Evolutionary conservation across 2,113 vertebrate genomes (phyloP).

Genomic region (Chloroceryle aenea): DNA sequence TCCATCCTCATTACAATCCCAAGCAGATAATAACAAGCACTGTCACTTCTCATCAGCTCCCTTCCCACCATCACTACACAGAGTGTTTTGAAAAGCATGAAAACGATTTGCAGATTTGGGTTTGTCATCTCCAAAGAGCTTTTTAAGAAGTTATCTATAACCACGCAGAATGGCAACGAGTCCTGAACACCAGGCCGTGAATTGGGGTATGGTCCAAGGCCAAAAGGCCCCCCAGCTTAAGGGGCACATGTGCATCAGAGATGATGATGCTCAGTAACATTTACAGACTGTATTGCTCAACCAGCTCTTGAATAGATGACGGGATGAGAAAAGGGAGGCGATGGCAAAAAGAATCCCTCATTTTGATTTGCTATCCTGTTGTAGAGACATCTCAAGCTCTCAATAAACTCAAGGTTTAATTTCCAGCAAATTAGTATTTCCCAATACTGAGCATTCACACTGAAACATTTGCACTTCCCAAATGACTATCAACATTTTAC

Average conservation of each 20-base stretch:
- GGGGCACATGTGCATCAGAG: not conserved
- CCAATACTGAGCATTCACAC: not conserved
- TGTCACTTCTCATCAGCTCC: not conserved
- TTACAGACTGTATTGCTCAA: not conserved
- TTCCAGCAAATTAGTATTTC: not conserved
- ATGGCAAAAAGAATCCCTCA: not conserved
- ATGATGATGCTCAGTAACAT: not conserved
- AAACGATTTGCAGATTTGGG: too few species aligned
- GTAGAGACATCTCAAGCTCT: not conserved
- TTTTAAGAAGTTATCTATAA: not conserved
- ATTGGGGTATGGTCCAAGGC: accelerated
- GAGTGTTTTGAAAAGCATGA: not conserved
- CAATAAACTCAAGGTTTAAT: not conserved
- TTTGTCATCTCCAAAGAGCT: not conserved
- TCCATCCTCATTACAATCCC: not conserved
- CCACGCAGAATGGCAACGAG: accelerated
- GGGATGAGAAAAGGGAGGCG: not conserved
- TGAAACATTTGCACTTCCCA: not conserved
- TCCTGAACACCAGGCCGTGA: not conserved
- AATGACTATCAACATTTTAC: not conserved
- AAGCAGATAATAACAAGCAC: not conserved
- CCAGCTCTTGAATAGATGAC: not conserved
- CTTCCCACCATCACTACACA: not conserved
- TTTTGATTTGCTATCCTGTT: not conserved
- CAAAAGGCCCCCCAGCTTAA: not conserved